Conservation (phyloP, 1,140 invertebrate genomes). For the Periplaneta americana region DNA sequence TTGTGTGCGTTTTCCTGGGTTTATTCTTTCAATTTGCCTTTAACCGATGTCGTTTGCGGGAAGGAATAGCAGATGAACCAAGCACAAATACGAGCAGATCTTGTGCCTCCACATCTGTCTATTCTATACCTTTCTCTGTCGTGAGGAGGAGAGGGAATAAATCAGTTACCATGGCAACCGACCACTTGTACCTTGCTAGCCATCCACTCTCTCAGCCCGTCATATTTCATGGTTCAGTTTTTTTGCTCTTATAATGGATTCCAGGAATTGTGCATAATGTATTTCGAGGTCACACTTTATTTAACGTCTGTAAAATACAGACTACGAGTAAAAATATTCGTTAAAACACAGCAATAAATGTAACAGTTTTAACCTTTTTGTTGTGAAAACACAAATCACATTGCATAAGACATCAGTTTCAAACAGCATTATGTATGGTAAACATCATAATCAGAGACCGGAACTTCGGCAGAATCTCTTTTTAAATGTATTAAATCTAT, state of each 20-base stretch:
- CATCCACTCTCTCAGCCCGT: background rate
- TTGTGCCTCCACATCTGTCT: background rate
- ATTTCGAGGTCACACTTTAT: too few species aligned
- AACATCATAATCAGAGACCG: too few species aligned
- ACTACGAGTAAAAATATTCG: too few species aligned
- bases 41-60: background rate
- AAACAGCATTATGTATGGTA: too few species aligned
- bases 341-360: too few species aligned
- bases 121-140: too few species aligned
- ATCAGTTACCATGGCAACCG: background rate
- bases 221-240: background rate
- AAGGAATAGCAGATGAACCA: background rate
- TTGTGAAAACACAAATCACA: too few species aligned
- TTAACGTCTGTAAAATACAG: too few species aligned
- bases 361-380: too few species aligned
- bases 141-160: background rate
- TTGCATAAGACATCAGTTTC: too few species aligned
- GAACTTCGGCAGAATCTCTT: too few species aligned
- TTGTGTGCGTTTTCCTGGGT: background rate
- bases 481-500: too few species aligned
- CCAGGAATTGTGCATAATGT: background rate
- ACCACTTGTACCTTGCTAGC: background rate
- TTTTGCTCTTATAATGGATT: background rate
- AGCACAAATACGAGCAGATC: background rate
- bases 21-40: background rate